Percentiles rank a stretch among this genome's conserved stretches.
phyloP scores from a whole-genome alignment of 2,113 vertebrate species.

The Otocyon megalotis region DNA sequence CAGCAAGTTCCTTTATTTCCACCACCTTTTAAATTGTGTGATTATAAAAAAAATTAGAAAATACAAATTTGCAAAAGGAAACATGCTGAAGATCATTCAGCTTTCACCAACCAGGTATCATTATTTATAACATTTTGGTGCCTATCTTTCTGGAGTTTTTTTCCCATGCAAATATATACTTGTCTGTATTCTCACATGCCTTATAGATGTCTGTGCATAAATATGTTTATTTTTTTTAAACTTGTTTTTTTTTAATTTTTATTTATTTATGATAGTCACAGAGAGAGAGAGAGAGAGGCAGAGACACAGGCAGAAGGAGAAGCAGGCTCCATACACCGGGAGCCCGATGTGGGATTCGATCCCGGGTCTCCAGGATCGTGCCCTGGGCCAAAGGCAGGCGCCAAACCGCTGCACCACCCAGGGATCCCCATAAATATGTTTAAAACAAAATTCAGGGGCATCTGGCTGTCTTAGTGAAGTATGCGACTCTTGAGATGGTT shows the following conservation, averaged over 20 bases:
- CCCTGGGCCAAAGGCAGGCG: no score
- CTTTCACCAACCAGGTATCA: neutral
- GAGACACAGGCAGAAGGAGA: no score
- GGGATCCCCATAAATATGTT: neutral
- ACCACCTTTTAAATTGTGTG: neutral
- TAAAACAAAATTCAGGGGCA: neutral
- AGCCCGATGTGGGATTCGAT: no score
- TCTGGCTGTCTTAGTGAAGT: neutral
- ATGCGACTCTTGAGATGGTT: neutral
- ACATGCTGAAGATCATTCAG: neutral
- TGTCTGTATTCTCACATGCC: neutral
- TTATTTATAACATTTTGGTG: neutral
- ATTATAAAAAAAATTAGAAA: neutral
- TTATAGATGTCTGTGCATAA: neutral
- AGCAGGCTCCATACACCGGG: no score
- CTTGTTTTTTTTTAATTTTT: no score
- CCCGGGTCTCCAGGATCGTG: no score
- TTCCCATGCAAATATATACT: neutral
- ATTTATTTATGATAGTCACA: no score
- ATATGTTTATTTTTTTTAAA: no score
- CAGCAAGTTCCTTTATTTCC: neutral
- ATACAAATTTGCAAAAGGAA: slow-evolving; percentile 19
- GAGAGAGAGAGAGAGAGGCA: no score
- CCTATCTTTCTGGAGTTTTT: neutral
- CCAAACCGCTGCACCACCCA: no score